These are phyloP conservation scores for Caenorhabditis elegans DNA, from an alignment of 1,140 invertebrate genomes.

Conservation along the genomic window WBcel235 BX284606.5:12260001-12260500, in stretches of 20 bases:
- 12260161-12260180: too few species aligned
- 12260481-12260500: background rate
- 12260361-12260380: slow-evolving; percentile 26
- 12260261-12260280: background rate
- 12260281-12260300: background rate
- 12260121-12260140: too few species aligned
- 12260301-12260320: slow-evolving; percentile 7
- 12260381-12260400: slow-evolving; percentile 21
- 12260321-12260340: background rate
- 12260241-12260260: background rate
- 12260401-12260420: slow-evolving; percentile 26
- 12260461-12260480: slow-evolving; percentile 23
- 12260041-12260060: too few species aligned
- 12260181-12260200: too few species aligned
- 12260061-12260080: too few species aligned
- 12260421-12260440: slow-evolving; percentile 17
- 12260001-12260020: too few species aligned
- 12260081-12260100: too few species aligned
- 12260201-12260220: background rate
- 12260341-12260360: background rate
- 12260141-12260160: too few species aligned
- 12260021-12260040: too few species aligned
- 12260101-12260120: too few species aligned
- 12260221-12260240: too few species aligned
- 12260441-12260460: slow-evolving; percentile 10